Evolutionary conservation across 1,140 invertebrate species (phyloP).

Genomic region (Bombus confusus): DNA sequence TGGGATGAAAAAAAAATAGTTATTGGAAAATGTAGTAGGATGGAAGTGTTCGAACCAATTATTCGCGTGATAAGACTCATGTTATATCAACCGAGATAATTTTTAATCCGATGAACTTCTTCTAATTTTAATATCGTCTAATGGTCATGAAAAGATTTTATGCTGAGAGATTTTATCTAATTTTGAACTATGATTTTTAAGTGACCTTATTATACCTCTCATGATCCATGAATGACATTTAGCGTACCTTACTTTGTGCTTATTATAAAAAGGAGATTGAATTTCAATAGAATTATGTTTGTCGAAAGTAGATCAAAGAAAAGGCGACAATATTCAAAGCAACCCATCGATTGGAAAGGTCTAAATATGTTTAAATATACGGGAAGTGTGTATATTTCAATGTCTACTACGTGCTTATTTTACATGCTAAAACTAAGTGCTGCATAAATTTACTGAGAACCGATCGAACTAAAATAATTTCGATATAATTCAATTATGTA

Average conservation of each 20-base stretch:
- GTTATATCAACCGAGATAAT: neutral
- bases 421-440: neutral
- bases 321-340: neutral
- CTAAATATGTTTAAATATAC: neutral
- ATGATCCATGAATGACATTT: neutral
- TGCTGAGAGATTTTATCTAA: no score
- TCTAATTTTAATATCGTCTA: neutral
- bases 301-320: neutral
- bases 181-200: neutral
- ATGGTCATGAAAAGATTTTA: no score
- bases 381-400: neutral
- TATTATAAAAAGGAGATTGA: neutral
- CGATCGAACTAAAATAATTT: neutral
- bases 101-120: neutral
- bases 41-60: neutral
- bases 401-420: neutral
- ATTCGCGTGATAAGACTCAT: neutral
- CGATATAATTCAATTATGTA: neutral
- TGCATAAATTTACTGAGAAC: neutral
- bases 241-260: neutral
- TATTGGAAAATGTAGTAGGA: neutral
- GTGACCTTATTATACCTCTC: neutral
- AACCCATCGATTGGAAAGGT: neutral
- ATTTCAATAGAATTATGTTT: neutral
- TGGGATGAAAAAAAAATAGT: neutral